Conservation (phyloP, 2,113 vertebrate genomes). For the Pseudorhombus dupliciocellatus region DNA sequence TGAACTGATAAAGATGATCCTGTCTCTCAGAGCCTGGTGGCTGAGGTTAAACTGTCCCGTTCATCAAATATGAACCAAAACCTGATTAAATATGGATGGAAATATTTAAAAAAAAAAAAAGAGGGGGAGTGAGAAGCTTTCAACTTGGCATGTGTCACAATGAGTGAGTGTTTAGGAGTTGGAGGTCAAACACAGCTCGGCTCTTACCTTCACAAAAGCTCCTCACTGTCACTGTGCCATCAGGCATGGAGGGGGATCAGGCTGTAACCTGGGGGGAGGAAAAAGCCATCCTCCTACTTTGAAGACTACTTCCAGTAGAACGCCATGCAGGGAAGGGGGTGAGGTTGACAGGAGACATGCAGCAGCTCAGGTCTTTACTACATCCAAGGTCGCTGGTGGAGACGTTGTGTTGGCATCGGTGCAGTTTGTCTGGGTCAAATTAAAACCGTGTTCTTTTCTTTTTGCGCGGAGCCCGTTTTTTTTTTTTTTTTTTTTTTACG, state of each 20-base stretch:
- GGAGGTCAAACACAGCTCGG: constrained; percentile 15
- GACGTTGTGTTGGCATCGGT: not conserved
- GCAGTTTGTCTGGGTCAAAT: not conserved
- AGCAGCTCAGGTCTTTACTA: constrained; percentile 13
- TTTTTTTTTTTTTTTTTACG: too few relatives aligned
- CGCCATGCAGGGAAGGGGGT: constrained; percentile 40
- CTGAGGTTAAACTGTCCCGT: constrained; percentile 3
- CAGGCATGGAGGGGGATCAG: constrained; percentile 29
- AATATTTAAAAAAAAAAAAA: constrained; percentile 1
- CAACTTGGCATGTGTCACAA: not conserved
- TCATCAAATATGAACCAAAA: constrained; percentile 39
- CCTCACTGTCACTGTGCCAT: constrained; percentile 53
- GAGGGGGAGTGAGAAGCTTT: not conserved
- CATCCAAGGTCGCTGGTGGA: constrained; percentile 10
- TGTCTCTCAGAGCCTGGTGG: not conserved
- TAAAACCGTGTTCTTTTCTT: not conserved
- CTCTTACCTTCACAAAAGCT: constrained; percentile 64
- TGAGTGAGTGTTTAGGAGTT: not conserved
- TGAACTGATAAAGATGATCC: not conserved
- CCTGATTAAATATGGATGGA: constrained; percentile 33
- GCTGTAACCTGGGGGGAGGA: constrained; percentile 29
- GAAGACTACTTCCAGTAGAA: constrained; percentile 52
- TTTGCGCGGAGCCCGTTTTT: constrained; percentile 19
- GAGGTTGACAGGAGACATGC: constrained; percentile 27
- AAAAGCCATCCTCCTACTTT: constrained; percentile 57